Conservation (phyloP, 2,888 invertebrate species). For the Meandrusa payeni region DNA sequence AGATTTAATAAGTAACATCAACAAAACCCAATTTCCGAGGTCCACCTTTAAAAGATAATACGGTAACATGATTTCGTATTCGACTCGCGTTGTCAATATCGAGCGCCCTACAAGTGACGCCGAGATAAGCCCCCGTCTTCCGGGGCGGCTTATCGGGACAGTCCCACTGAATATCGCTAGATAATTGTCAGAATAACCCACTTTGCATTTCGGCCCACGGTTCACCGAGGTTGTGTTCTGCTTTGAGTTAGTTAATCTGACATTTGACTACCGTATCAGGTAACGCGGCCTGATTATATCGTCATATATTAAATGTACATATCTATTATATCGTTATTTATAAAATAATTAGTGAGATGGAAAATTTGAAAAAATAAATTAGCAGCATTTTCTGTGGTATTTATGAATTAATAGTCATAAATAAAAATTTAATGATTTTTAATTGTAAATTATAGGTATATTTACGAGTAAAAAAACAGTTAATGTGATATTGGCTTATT, state of each 20-base stretch:
- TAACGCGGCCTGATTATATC: too few species aligned
- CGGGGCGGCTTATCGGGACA: constrained; percentile 35
- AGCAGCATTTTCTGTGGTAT: too few species aligned
- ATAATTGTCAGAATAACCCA: constrained; percentile 31
- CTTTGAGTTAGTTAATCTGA: constrained; percentile 16
- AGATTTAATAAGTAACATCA: constrained; percentile 16
- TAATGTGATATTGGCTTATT: too few species aligned
- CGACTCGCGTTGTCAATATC: constrained; percentile 54
- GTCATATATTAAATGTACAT: too few species aligned
- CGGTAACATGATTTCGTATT: constrained; percentile 35
- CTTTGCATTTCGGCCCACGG: constrained; percentile 19
- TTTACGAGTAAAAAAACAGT: too few species aligned
- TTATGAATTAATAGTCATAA: too few species aligned
- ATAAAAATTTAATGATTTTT: too few species aligned
- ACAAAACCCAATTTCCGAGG: constrained; percentile 8
- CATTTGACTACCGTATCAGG: constrained; percentile 1
- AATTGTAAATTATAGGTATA: too few species aligned
- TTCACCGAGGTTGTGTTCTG: constrained; percentile 2
- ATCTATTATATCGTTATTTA: too few species aligned
- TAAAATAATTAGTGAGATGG: too few species aligned
- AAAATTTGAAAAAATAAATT: too few species aligned
- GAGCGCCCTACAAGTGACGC: constrained; percentile 51
- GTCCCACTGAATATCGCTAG: constrained; percentile 33
- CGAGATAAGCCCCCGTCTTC: constrained; percentile 42
- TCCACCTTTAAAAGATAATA: constrained; percentile 14